Conservation (phyloP, 2,113 vertebrate species). For the Tragelaphus strepsiceros region DNA sequence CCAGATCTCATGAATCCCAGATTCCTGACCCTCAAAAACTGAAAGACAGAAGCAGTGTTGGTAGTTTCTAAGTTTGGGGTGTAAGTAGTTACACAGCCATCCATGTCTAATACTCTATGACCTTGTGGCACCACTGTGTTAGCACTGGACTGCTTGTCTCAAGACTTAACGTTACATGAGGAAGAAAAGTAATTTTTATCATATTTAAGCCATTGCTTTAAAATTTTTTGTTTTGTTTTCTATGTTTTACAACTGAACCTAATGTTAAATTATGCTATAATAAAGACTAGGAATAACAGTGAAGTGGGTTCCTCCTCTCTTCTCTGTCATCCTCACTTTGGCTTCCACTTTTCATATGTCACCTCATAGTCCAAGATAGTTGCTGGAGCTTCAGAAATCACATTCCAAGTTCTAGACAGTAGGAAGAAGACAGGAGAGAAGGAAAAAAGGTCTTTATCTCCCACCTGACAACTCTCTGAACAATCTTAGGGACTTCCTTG, state of each 20-base stretch:
- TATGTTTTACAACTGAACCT: background rate
- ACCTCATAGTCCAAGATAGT: background rate
- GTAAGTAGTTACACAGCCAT: background rate
- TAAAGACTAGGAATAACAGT: background rate
- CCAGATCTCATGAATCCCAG: background rate
- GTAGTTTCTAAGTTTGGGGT: background rate
- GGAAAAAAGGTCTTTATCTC: background rate
- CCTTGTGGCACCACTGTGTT: background rate
- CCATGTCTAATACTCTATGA: background rate
- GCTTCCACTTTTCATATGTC: background rate
- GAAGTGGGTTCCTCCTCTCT: background rate
- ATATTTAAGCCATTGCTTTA: background rate
- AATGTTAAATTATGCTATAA: background rate
- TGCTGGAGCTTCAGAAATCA: background rate
- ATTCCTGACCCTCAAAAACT: background rate
- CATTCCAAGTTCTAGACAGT: background rate
- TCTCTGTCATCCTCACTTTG: background rate
- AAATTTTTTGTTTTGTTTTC: background rate
- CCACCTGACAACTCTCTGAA: background rate
- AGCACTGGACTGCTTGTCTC: background rate
- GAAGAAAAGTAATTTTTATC: background rate
- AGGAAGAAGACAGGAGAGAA: background rate
- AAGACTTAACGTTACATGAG: background rate
- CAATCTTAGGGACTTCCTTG: background rate
- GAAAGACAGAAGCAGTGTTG: background rate